Evolutionary conservation across 1,140 invertebrate genomes (phyloP).

Genomic region (Charaxes varanes): DNA sequence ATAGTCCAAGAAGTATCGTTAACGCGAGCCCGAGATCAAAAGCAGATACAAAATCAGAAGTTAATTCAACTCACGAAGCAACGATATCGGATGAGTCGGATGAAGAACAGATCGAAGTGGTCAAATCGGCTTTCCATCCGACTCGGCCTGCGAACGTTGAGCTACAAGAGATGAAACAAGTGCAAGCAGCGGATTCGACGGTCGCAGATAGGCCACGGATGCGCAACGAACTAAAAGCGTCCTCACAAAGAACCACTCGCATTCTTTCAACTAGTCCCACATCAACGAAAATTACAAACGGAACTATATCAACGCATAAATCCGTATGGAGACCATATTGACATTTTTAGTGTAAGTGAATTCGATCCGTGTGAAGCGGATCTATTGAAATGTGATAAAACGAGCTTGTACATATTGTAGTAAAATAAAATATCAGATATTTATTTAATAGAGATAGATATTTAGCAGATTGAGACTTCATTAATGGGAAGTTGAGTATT

Average conservation of each 20-base stretch:
- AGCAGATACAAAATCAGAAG: slow-evolving; percentile 74
- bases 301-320: slow-evolving; percentile 75
- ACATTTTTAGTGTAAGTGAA: slow-evolving; percentile 39
- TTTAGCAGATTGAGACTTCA: slow-evolving; percentile 13
- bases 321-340: slow-evolving; percentile 86
- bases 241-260: slow-evolving; percentile 67
- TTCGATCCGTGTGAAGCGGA: slow-evolving; percentile 34
- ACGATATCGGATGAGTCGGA: slow-evolving; percentile 78
- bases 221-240: slow-evolving; percentile 77
- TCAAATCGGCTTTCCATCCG: slow-evolving; percentile 83
- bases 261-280: slow-evolving; percentile 68
- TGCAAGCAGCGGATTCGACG: slow-evolving; percentile 76
- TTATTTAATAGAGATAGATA: slow-evolving; percentile 25
- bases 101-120: slow-evolving; percentile 82
- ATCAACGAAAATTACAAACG: slow-evolving; percentile 77
- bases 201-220: slow-evolving; percentile 66
- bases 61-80: slow-evolving; percentile 78
- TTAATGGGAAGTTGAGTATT: slow-evolving; percentile 15
- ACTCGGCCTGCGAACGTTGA: slow-evolving; percentile 70
- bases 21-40: slow-evolving; percentile 68
- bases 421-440: slow-evolving; percentile 26
- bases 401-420: slow-evolving; percentile 70
- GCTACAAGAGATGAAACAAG: slow-evolving; percentile 65
- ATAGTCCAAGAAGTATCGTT: slow-evolving; percentile 68
- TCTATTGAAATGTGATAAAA: slow-evolving; percentile 66